Percentiles rank a stretch among this genome's conserved stretches.
phyloP scores from a whole-genome alignment of 2,113 vertebrate genomes.

The Myrmecobius fasciatus region DNA sequence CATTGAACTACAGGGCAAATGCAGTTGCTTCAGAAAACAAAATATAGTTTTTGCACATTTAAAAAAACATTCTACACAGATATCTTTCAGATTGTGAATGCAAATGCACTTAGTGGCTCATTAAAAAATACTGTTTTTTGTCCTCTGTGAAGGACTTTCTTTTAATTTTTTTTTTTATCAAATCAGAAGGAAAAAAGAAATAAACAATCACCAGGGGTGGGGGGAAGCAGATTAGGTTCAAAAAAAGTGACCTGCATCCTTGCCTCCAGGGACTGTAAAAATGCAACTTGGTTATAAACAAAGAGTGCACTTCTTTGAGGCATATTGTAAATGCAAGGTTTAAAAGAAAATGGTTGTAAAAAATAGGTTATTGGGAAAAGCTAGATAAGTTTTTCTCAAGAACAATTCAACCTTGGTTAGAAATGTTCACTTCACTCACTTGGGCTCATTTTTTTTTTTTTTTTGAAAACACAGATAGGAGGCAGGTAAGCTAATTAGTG shows the following conservation, averaged over 20 bases:
- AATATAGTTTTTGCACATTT: not conserved
- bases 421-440: not conserved
- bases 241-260: slow-evolving; percentile 15
- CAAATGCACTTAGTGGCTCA: not conserved
- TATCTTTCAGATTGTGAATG: slow-evolving; percentile 37
- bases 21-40: not conserved
- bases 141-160: slow-evolving; percentile 46
- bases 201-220: slow-evolving; percentile 12
- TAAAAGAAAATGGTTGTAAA: slow-evolving; percentile 18
- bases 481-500: not conserved
- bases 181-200: not conserved
- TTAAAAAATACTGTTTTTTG: slow-evolving; percentile 13
- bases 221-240: slow-evolving; percentile 9
- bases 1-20: not conserved
- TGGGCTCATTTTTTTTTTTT: not conserved
- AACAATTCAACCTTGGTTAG: slow-evolving; percentile 47
- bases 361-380: not conserved
- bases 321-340: slow-evolving; percentile 23
- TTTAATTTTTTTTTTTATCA: not conserved
- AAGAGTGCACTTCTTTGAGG: slow-evolving; percentile 4
- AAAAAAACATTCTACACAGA: slow-evolving; percentile 4
- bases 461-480: not conserved
- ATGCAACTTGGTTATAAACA: slow-evolving; percentile 45
- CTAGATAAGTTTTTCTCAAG: slow-evolving; percentile 26
- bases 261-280: slow-evolving; percentile 26